Conservation (phyloP, 2,113 vertebrate genomes). For the Xenus cinereus region DNA sequence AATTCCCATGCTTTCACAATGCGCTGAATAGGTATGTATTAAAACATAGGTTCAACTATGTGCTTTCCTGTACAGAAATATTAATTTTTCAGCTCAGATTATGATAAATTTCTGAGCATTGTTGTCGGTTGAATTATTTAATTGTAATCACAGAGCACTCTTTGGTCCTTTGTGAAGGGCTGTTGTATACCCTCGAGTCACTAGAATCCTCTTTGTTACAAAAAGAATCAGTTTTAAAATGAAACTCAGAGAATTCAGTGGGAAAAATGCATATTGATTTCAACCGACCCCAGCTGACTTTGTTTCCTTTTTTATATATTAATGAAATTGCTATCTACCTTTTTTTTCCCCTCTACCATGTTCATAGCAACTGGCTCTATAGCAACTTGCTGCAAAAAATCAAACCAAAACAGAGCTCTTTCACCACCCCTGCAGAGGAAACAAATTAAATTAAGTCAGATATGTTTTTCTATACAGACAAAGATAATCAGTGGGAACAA, state of each 20-base stretch:
- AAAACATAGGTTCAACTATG: not conserved
- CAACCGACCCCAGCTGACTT: not conserved
- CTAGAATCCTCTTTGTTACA: not conserved
- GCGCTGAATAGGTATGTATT: not conserved
- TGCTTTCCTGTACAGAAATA: not conserved
- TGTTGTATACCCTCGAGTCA: not conserved
- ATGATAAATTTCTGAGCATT: not conserved
- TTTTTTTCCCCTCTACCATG: not conserved
- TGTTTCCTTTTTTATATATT: not conserved
- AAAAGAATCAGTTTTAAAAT: not conserved
- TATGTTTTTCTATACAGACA: not conserved
- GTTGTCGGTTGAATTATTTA: constrained; percentile 30
- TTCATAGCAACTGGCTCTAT: not conserved
- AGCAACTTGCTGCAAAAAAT: not conserved
- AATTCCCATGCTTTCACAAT: not conserved
- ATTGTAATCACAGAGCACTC: constrained; percentile 6
- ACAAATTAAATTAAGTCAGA: not conserved
- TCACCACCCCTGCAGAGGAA: not conserved
- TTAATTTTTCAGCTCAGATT: constrained; percentile 45
- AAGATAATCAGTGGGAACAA: not conserved
- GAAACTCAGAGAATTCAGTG: not conserved
- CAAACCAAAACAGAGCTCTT: not conserved
- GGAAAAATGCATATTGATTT: not conserved
- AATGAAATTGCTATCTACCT: not conserved
- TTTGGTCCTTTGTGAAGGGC: constrained; percentile 24